Conservation (phyloP, 1,140 invertebrate species). For the Trissolcus basalis region DNA sequence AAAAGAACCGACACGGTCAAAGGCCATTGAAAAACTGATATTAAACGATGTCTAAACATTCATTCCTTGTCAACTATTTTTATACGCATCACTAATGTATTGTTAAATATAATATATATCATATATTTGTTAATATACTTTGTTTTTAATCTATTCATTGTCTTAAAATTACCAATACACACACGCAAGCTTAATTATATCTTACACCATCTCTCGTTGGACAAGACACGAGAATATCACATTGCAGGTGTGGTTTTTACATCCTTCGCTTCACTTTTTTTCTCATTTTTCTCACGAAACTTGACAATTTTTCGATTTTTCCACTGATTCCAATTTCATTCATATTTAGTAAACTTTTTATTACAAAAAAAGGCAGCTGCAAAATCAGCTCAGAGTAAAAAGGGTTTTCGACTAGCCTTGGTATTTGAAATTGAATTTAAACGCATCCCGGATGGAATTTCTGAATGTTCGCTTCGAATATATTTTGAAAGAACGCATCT, state of each 20-base stretch:
- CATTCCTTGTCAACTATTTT: slow-evolving; percentile 10
- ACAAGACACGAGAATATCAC: slow-evolving; percentile 77
- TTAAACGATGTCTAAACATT: slow-evolving; percentile 34
- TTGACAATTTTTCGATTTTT: neutral
- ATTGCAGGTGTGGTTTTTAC: slow-evolving; percentile 69
- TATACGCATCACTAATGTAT: slow-evolving; percentile 40
- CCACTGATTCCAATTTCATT: neutral
- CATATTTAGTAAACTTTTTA: too few species aligned
- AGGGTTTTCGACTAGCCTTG: slow-evolving; percentile 25
- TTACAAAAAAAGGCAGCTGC: too few species aligned
- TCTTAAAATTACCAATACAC: slow-evolving; percentile 61
- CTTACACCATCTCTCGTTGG: slow-evolving; percentile 74
- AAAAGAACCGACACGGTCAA: slow-evolving; percentile 45
- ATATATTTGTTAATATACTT: slow-evolving; percentile 50
- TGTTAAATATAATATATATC: slow-evolving; percentile 48
- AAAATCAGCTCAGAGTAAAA: neutral
- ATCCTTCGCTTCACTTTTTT: slow-evolving; percentile 23
- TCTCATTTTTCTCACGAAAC: slow-evolving; percentile 19
- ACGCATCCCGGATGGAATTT: neutral
- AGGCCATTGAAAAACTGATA: slow-evolving; percentile 41
- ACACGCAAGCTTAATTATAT: slow-evolving; percentile 69
- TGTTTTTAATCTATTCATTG: slow-evolving; percentile 43
- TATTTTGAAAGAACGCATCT: slow-evolving; percentile 16
- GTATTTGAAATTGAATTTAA: slow-evolving; percentile 11
- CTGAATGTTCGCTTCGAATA: slow-evolving; percentile 34